Conservation (phyloP, 2,797 vertebrate genomes). For the Platalea minor region DNA sequence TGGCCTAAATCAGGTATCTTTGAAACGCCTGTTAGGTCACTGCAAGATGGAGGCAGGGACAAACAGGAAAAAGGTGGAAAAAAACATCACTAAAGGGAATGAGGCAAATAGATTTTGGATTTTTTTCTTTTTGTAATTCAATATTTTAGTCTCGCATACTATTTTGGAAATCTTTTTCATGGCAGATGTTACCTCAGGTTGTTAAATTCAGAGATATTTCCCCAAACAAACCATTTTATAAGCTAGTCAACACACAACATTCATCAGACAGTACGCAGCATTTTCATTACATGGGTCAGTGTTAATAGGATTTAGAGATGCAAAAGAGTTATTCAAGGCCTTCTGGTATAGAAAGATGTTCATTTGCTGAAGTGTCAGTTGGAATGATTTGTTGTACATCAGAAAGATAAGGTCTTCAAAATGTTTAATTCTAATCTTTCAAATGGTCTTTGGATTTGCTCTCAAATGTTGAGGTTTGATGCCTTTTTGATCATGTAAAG, state of each 20-base stretch:
- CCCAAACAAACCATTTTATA: constrained; percentile 67
- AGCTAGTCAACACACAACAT: constrained; percentile 27
- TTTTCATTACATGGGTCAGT: neutral
- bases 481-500: neutral
- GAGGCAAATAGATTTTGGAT: neutral
- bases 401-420: neutral
- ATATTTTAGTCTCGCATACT: neutral
- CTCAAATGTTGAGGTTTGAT: neutral
- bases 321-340: neutral
- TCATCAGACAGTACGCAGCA: constrained; percentile 17
- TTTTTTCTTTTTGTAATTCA: neutral
- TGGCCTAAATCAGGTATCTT: neutral
- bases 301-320: constrained; percentile 55
- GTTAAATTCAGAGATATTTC: neutral
- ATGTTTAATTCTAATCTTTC: neutral
- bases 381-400: neutral
- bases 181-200: neutral
- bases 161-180: neutral
- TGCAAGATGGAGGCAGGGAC: neutral
- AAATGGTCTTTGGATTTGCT: neutral
- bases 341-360: neutral
- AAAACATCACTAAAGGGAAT: neutral
- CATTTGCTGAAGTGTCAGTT: neutral
- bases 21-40: neutral
- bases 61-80: neutral